Evolutionary conservation across 2,113 vertebrate species (phyloP).

Genomic region (Grammomys dolichurus): DNA sequence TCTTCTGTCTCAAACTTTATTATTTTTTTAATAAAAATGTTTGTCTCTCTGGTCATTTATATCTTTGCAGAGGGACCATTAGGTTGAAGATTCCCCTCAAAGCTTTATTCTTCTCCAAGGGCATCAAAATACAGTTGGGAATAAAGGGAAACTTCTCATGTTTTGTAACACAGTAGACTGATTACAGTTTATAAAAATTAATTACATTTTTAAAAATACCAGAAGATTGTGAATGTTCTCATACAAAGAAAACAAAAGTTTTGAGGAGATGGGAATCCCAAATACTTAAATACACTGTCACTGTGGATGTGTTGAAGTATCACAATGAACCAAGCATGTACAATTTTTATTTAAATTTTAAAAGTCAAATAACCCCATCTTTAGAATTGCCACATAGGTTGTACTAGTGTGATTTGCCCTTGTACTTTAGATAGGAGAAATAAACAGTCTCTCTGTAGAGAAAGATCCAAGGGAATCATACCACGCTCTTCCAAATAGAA

Average conservation of each 20-base stretch:
- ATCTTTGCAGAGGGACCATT: neutral
- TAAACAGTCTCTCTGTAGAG: neutral
- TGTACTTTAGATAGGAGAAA: neutral
- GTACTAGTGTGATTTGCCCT: neutral
- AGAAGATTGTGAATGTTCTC: neutral
- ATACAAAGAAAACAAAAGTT: neutral
- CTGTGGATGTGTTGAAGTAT: neutral
- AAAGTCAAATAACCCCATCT: neutral
- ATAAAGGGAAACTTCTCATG: neutral
- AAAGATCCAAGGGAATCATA: neutral
- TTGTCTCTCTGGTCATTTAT: neutral
- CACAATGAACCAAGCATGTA: neutral
- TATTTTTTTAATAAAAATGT: neutral
- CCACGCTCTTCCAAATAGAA: neutral
- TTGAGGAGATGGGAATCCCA: neutral
- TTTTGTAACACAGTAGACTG: neutral
- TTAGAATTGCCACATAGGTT: neutral
- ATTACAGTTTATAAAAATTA: neutral
- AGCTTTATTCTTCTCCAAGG: neutral
- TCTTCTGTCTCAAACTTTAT: neutral
- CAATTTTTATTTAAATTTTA: neutral
- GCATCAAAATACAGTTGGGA: neutral
- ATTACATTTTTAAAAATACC: neutral
- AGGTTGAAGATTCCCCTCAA: neutral
- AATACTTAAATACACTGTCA: neutral